A percentile compares a stretch with the other conserved stretches of the same genome.
Evolutionary conservation across 2,797 vertebrate species (phyloP).

Genomic region (Etheostoma nigrum): DNA sequence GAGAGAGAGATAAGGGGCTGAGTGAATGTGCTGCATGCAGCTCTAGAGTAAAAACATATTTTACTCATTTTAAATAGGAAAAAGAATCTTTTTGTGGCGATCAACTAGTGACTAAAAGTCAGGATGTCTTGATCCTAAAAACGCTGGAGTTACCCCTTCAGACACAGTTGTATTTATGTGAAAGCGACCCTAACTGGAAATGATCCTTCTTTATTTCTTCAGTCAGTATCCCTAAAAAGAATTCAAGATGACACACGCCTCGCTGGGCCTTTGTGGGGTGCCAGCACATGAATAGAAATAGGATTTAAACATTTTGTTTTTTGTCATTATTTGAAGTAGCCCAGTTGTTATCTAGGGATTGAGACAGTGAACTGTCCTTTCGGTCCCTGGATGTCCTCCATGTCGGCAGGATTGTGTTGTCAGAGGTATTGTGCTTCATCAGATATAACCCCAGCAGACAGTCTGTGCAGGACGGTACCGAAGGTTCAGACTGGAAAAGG

Average conservation of each 20-base stretch:
- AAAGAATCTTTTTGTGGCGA: too few species aligned
- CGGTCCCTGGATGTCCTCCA: conserved; percentile 24
- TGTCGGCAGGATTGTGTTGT: conserved; percentile 51
- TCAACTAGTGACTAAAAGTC: background rate
- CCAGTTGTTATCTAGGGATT: conserved; percentile 24
- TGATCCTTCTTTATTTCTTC: background rate
- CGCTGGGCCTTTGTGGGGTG: background rate
- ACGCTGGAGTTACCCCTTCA: background rate
- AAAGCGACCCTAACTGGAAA: background rate
- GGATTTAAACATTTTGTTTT: conserved; percentile 3
- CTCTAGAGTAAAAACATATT: too few species aligned
- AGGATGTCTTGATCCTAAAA: background rate
- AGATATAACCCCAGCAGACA: conserved; percentile 60
- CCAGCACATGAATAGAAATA: background rate
- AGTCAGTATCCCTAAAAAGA: background rate
- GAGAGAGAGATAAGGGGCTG: too few species aligned
- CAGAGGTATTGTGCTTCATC: conserved; percentile 61
- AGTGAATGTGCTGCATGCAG: too few species aligned
- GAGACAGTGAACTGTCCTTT: conserved; percentile 38
- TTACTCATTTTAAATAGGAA: too few species aligned
- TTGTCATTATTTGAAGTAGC: conserved; percentile 23
- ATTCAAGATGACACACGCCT: background rate
- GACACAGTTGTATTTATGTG: background rate
- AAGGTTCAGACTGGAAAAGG: conserved; percentile 50
- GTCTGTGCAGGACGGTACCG: conserved; percentile 7